Base-by-base conservation (phyloP, 2,113 vertebrate species). In the Psettodes erumei region DNA sequence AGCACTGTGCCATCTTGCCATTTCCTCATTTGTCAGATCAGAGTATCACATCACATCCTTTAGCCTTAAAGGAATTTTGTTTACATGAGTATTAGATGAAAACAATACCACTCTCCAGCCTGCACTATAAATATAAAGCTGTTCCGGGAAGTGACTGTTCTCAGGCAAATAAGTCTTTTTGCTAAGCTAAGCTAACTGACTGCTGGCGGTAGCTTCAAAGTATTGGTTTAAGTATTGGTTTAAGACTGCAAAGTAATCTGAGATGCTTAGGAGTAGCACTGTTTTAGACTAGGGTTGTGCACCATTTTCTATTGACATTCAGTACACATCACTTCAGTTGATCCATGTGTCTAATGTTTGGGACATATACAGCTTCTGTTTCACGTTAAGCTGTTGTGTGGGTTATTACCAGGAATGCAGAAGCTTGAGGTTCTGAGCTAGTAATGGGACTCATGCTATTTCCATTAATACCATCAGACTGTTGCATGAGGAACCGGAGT, bases 21-120 rank as follows among this genome's bases (percentile, higher is more conserved):
- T 71, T 82, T 78, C 47, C n/a, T 42, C 18, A 53, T 79, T 79
- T 76, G 11, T 74, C 12, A 72, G 35, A 67, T 62, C 72, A 75
- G 40, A 55, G 30, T 2, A 25, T 18, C 15, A 21, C 16, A 3
- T 25, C 0, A 6, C 40, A 12, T 48, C 47, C 13, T 38, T 48
- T 30, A 19, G 18, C 33, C 23, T 63, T 18, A 16, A 69, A 68
- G 48, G 27, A 56, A 33, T 48, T 60, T 68, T 15, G 1, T n/a
- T n/a, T n/a, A 25, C 12, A 33, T 45, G 8, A 18, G 35, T 1
- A 2, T 33, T 21, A 23, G 1, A 16, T 5, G 21, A 47, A n/a
- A 3, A 19, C 28, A 55, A 50, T 25, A 8, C 21, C 47, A 25
- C 23, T 50, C 21, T 25, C 21, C 23, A 25, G 21, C 10, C 0